phyloP scores from a whole-genome alignment of 2,888 invertebrate species.

The Aporophyla lueneburgensis region DNA sequence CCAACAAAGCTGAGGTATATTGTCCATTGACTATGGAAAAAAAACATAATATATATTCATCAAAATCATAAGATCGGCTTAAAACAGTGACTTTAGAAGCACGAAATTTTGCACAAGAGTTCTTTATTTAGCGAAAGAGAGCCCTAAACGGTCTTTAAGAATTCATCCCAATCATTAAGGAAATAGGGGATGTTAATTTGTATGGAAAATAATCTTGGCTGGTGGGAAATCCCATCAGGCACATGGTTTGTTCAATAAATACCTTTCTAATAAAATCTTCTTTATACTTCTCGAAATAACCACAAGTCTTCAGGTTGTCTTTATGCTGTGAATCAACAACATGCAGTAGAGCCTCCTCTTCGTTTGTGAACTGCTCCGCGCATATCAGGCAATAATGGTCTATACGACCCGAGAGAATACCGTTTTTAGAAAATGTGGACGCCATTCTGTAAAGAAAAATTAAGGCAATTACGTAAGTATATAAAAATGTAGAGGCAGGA shows the following conservation, averaged over 20 bases:
- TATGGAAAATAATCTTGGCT: background rate
- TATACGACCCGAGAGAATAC: slow-evolving; percentile 28
- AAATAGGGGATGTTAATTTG: background rate
- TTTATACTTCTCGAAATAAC: slow-evolving; percentile 48
- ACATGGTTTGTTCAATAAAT: background rate
- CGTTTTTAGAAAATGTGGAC: slow-evolving; percentile 52
- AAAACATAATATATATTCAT: background rate
- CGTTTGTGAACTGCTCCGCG: slow-evolving; percentile 12
- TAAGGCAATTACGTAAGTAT: background rate
- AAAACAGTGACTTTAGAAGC: background rate
- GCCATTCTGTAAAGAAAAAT: slow-evolving; percentile 50
- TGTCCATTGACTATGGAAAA: background rate
- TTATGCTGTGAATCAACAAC: slow-evolving; percentile 28
- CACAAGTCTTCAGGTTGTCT: background rate
- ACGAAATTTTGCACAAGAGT: background rate
- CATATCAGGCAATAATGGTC: slow-evolving; percentile 54
- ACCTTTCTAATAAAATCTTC: slow-evolving; percentile 52
- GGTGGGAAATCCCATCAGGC: too few species aligned
- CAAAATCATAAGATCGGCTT: background rate
- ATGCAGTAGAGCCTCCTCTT: slow-evolving; percentile 37
- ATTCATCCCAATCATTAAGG: background rate
- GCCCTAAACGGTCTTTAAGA: background rate
- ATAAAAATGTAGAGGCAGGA: background rate
- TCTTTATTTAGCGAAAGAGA: background rate
- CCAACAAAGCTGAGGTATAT: background rate